Evolutionary conservation across 2,888 invertebrate genomes (phyloP).

Genomic region (Dryocosmus kuriphilus): DNA sequence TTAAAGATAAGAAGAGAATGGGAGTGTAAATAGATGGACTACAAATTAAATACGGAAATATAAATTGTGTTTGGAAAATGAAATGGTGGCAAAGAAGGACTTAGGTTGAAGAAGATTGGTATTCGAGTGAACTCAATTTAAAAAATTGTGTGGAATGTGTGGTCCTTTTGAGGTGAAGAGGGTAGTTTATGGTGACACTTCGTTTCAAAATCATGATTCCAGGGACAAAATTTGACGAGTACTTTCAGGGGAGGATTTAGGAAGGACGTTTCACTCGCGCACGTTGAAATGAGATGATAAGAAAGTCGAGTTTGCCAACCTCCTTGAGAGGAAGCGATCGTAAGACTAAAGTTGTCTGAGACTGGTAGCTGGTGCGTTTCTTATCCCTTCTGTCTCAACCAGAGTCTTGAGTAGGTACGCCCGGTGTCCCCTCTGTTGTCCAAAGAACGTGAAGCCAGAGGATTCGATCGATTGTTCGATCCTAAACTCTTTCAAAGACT

Average conservation of each 20-base stretch:
- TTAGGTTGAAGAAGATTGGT: background rate
- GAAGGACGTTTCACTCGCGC: constrained; percentile 52
- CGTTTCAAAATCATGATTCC: constrained; percentile 4
- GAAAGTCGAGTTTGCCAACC: constrained; percentile 58
- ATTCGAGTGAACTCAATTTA: background rate
- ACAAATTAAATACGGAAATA: background rate
- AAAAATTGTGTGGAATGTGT: background rate
- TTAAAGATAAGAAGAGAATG: background rate
- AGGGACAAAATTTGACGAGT: background rate
- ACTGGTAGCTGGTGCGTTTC: constrained; percentile 71
- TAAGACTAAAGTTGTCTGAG: constrained; percentile 73
- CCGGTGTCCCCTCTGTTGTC: constrained; percentile 30
- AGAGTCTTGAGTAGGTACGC: constrained; percentile 36
- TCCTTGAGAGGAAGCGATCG: constrained; percentile 72
- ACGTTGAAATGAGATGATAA: constrained; percentile 42
- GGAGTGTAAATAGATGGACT: background rate
- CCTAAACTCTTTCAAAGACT: constrained; percentile 18
- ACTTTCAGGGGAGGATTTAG: constrained; percentile 42
- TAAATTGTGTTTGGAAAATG: background rate
- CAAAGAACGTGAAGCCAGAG: constrained; percentile 22
- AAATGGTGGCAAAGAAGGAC: background rate
- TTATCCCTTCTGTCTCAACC: constrained; percentile 69
- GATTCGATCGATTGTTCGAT: constrained; percentile 26
- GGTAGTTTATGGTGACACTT: background rate
- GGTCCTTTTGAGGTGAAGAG: constrained; percentile 2